A percentile compares a stretch with the other conserved stretches of the same genome.
Conservation (phyloP, 1,140 invertebrate species). For the Eriocheir sinensis region DNA sequence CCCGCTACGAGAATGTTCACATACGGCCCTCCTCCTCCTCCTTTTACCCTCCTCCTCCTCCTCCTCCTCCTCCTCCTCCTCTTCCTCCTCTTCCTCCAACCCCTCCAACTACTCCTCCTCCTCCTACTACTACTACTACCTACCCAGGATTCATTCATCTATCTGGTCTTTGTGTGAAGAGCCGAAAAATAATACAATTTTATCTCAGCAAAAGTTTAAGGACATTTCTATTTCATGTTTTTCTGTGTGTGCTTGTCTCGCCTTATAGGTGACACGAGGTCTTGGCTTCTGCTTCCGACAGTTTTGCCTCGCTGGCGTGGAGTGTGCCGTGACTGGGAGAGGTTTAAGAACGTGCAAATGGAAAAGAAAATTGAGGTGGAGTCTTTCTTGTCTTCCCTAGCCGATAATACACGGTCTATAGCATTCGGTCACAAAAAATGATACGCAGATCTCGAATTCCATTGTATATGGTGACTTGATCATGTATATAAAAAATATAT, state of each 20-base stretch:
- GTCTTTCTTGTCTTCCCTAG: neutral
- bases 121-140: too few species aligned
- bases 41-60: too few species aligned
- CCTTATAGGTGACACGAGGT: neutral
- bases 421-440: neutral
- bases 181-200: neutral
- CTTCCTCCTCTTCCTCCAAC: too few species aligned
- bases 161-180: neutral
- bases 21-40: too few species aligned
- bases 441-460: neutral
- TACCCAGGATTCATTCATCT: too few species aligned
- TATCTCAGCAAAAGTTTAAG: neutral
- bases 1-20: neutral
- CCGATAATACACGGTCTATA: neutral
- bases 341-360: neutral
- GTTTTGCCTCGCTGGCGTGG: neutral
- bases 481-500: constrained; percentile 16
- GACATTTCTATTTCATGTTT: neutral
- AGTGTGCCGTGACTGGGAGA: neutral
- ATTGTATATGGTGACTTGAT: neutral
- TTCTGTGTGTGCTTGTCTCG: neutral
- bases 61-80: too few species aligned
- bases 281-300: neutral
- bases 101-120: too few species aligned
- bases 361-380: neutral